These are phyloP conservation scores for Sebastes cheni DNA, from an alignment of 2,797 vertebrate species.

Conservation along the genomic window DNA sequence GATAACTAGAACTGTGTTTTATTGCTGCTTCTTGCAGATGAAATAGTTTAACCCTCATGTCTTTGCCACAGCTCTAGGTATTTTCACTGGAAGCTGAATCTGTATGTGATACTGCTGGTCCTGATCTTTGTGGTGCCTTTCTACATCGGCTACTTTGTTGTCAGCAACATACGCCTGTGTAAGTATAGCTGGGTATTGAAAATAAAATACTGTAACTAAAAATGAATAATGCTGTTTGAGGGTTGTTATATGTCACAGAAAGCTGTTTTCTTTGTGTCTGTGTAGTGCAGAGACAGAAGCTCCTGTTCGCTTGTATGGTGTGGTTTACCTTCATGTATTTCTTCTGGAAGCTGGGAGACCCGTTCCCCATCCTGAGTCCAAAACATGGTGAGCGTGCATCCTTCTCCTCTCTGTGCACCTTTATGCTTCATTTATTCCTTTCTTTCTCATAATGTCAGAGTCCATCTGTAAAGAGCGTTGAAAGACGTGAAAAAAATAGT, in stretches of 20 bases:
- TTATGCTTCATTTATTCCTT: background rate
- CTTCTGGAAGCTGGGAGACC: conserved; percentile 99
- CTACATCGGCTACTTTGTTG: conserved; percentile 98
- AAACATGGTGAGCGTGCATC: conserved; percentile 89
- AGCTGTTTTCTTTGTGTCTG: background rate
- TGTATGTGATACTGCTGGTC: conserved; percentile 95
- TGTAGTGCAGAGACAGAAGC: conserved; percentile 91
- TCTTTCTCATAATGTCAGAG: background rate
- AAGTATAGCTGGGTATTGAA: conserved; percentile 74
- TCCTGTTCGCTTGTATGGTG: conserved; percentile 94
- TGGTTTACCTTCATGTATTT: conserved; percentile 99
- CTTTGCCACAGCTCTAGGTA: conserved; percentile 89
- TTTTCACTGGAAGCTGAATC: conserved; percentile 98
- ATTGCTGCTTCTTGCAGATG: background rate
- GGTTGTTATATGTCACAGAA: background rate
- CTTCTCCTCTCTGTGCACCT: background rate
- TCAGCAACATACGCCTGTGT: conserved; percentile 97
- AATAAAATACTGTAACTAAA: background rate
- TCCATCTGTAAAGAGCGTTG: background rate
- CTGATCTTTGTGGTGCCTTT: conserved; percentile 98
- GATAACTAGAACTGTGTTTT: background rate
- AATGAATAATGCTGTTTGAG: background rate
- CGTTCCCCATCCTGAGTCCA: conserved; percentile 97
- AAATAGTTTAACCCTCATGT: background rate
- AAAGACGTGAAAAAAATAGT: background rate